Conservation (phyloP, 2,888 invertebrate genomes). For the Habrosyne pyritoides region DNA sequence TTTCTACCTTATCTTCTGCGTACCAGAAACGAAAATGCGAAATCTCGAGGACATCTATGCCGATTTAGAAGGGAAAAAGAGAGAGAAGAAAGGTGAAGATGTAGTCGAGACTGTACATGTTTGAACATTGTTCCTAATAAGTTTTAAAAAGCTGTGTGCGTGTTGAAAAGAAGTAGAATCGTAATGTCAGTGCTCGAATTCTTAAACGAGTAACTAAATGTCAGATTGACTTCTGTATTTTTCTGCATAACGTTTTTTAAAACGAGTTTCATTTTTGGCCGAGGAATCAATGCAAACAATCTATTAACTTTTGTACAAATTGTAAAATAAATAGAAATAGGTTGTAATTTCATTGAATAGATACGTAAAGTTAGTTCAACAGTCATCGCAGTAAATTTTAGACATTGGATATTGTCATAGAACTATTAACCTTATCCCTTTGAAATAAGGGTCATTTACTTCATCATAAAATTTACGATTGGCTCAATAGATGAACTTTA, state of each 20-base stretch:
- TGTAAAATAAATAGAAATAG: neutral
- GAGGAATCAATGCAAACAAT: neutral
- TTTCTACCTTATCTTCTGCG: conserved; percentile 91
- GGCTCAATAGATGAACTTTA: no score
- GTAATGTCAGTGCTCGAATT: no score
- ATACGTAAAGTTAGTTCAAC: no score
- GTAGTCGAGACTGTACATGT: conserved; percentile 56
- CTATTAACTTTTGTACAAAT: neutral
- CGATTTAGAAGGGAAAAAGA: conserved; percentile 85
- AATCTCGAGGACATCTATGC: conserved; percentile 95
- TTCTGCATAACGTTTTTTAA: no score
- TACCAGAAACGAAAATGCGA: conserved; percentile 97
- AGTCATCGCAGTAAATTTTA: no score
- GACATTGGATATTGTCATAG: no score
- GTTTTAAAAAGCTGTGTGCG: neutral
- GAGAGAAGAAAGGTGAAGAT: conserved; percentile 44
- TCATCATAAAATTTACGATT: neutral
- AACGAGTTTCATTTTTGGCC: neutral
- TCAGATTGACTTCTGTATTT: no score
- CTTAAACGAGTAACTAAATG: no score
- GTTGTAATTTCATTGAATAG: neutral
- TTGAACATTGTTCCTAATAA: conserved; percentile 20
- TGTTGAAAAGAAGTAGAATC: no score
- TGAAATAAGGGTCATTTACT: no score
- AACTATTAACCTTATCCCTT: no score